These are phyloP conservation scores for Mnemiopsis leidyi DNA, from an alignment of 37 sponge, comb jelly and placozoan genomes.

Conservation along the genomic window DNA sequence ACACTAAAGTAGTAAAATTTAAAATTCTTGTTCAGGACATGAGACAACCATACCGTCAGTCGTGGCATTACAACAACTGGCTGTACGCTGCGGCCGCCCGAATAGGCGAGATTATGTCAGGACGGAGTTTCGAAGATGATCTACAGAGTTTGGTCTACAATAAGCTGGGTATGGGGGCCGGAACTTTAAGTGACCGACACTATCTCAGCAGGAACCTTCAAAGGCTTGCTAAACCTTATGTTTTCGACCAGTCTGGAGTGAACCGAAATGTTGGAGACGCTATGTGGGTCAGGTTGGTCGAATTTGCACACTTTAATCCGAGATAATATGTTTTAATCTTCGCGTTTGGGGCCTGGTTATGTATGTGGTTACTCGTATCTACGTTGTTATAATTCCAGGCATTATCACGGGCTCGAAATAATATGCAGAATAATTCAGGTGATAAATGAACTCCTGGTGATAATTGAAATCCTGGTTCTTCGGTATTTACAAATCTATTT, in stretches of 20 bases:
- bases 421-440: too few species aligned
- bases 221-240: slow-evolving; percentile 7
- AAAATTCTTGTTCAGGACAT: too few species aligned
- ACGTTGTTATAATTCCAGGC: too few species aligned
- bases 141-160: not conserved
- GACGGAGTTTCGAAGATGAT: not conserved
- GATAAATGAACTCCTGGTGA: too few species aligned
- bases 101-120: not conserved
- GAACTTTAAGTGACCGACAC: not conserved
- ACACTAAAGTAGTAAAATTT: too few species aligned
- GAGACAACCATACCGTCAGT: not conserved
- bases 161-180: not conserved
- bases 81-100: slow-evolving; percentile 15
- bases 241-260: not conserved
- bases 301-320: too few species aligned
- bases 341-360: too few species aligned
- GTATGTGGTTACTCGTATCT: too few species aligned
- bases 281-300: not conserved
- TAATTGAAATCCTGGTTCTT: too few species aligned
- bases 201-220: not conserved
- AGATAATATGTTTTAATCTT: too few species aligned
- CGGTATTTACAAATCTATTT: too few species aligned
- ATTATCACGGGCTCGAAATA: too few species aligned
- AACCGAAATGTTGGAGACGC: not conserved
- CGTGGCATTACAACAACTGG: slow-evolving; percentile 29